Conservation (phyloP, 2,113 vertebrate genomes). For the Rhinichthys klamathensis region DNA sequence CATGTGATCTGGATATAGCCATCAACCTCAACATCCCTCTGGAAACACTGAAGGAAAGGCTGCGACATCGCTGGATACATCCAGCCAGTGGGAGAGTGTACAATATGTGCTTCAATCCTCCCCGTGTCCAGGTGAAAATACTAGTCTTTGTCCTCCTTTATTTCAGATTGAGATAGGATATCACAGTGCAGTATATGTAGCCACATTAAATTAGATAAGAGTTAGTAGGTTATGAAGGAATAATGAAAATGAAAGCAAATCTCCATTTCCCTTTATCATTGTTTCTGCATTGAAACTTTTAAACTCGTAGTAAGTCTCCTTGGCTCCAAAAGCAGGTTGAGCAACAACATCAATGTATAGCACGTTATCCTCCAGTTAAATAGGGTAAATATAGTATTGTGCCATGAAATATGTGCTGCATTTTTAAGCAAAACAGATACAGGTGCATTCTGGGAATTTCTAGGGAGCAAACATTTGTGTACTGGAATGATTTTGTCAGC, state of each 20-base stretch:
- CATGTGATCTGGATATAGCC: conserved; percentile 87
- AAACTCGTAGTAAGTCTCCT: background rate
- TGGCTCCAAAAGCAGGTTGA: too few species aligned
- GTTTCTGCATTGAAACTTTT: background rate
- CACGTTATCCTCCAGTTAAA: too few species aligned
- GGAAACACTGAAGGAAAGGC: conserved; percentile 89
- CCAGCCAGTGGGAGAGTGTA: conserved; percentile 89
- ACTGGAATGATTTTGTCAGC: background rate
- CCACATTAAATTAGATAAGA: background rate
- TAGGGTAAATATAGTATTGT: too few species aligned
- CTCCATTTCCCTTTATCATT: background rate
- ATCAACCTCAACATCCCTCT: conserved; percentile 93
- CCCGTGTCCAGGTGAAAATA: conserved; percentile 76
- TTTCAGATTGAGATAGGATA: too few species aligned
- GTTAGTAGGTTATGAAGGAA: background rate
- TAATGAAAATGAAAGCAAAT: background rate
- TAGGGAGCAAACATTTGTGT: background rate
- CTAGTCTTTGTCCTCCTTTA: background rate
- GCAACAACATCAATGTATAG: too few species aligned
- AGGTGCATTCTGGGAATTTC: background rate
- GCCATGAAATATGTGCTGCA: too few species aligned
- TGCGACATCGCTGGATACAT: conserved; percentile 92
- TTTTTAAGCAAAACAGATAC: too few species aligned
- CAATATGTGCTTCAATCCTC: conserved; percentile 95
- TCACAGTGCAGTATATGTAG: background rate